Percentiles rank a stretch among this genome's conserved stretches.
Evolutionary conservation across 1,140 invertebrate genomes (phyloP).

Genomic region (Neelides sp.): DNA sequence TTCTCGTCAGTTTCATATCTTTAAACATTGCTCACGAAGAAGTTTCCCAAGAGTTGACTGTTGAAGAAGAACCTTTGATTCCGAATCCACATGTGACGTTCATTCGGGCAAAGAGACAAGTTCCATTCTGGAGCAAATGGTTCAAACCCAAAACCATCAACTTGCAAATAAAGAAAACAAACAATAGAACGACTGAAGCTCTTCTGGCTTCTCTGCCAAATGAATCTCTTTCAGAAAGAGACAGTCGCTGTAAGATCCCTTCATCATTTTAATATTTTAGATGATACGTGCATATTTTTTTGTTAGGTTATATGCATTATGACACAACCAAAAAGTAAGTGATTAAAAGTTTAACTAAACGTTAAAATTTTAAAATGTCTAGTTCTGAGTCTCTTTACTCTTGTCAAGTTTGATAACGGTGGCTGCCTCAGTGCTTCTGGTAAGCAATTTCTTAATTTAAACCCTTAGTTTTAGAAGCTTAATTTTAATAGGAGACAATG

Average conservation of each 20-base stretch:
- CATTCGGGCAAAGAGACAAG: slow-evolving; percentile 16
- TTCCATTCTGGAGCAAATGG: slow-evolving; percentile 24
- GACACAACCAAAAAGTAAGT: not conserved
- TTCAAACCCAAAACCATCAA: slow-evolving; percentile 1
- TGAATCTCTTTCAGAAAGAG: slow-evolving; percentile 12
- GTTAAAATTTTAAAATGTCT: not conserved
- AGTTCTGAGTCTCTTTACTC: slow-evolving; percentile 61
- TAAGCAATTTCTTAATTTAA: no score
- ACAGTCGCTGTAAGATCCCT: slow-evolving; percentile 17
- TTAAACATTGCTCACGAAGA: no score
- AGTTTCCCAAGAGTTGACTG: no score
- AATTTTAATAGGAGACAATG: no score
- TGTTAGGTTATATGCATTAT: not conserved
- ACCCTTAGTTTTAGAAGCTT: no score
- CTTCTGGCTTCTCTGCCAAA: not conserved
- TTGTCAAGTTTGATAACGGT: slow-evolving; percentile 57
- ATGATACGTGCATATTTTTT: not conserved
- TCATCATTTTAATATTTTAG: not conserved
- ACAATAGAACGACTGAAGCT: not conserved
- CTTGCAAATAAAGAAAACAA: not conserved
- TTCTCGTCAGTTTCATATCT: no score
- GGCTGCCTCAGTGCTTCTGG: slow-evolving; percentile 51
- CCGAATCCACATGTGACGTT: no score
- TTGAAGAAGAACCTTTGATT: no score
- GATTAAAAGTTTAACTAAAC: not conserved